Evolutionary conservation across 2,113 vertebrate species (phyloP), one percentile per base, ranked within the genome.

Genomic region (Chaetodon auriga): DNA sequence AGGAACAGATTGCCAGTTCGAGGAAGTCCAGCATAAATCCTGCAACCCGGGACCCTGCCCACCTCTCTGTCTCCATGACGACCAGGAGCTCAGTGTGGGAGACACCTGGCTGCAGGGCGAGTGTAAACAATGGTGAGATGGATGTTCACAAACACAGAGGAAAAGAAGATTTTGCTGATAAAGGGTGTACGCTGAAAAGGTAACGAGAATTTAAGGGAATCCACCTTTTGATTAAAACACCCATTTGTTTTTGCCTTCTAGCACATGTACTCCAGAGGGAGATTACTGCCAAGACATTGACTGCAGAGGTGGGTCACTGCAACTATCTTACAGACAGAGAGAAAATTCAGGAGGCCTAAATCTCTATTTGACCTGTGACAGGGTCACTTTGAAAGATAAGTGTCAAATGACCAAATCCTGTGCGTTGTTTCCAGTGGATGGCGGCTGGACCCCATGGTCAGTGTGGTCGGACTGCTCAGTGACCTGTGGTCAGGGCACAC

Each of bases 251-350:
- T 84, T 82, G 21, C 45, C 11, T 78, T 41, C 12, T 5, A 99
- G 97, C 90, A 96, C 94, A 49, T 97, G 97, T 68, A 97, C 96
- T 2, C 97, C 97, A 0, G 97, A 98, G 85, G 97, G 97, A 41
- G 85, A 94, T 72, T 93, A 95, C 76, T 99, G 97, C 72, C 94
- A 95, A 80, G 93, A 96, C 78, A 75, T 92, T 0, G 86, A 95
- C 10, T 98, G 97, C 77, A 73, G 90, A 91, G 96, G 97, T 98
- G 69, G 74, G 95, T 87, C 16, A 11, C n/a, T 5, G 25, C 16
- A 11, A 75, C 66, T 43, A 14, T 41, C 61, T 49, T 13, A 11
- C n/a, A 66, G n/a, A 76, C 6, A 66, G 13, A 19, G 6, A 62
- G 18, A 45, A 15, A 8, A 21, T 45, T 0, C 15, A 19, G 8